Base-by-base conservation (phyloP, 2,888 invertebrate species). In the Dasysyrphus albostriatus region DNA sequence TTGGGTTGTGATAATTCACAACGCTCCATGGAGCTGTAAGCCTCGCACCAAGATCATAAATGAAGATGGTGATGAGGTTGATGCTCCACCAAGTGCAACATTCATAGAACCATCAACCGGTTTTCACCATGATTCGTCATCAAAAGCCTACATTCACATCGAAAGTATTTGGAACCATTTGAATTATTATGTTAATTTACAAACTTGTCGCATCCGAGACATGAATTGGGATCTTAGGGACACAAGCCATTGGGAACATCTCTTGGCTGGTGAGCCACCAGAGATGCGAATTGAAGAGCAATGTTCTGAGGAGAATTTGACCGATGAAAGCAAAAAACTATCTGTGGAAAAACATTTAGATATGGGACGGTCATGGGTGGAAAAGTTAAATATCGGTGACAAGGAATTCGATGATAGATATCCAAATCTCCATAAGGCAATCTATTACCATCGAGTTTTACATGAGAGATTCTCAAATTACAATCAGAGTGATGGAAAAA, bases 61-160 rank as follows among this genome's bases (percentile, higher is more conserved):
- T 42, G 91, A 91, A 14, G 91, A 91, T 44, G 92, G 91, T 0
- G 90, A 91, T 44, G 88, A 90, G 8, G 88, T 90, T 89, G 93
- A 89, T 47, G 89, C 89, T 8, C 90, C 90, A 9, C 90, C 91
- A 7, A 88, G 74, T 5, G 95, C 95, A 0, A 94, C 96, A 91
- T 98, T 98, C 91, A 95, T 98, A 49, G 98, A 98, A 90, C 96
- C 98, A 1, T 95, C 96, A 16, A 96, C 97, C 0, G 98, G 98
- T 0, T 93, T 94, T 16, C 91, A 93, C 0, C 94, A 95, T 88
- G 93, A 95, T 0, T 90, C 95, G 0, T 90, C 93, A 51, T 93
- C 94, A 29, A 91, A 93, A 3, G 93, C 95, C 82, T 98, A 97
- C 90, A 94, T 96, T 39, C 95, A 96, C 0, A 94, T 98, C 5